These are phyloP conservation scores for Antitype chi DNA, from an alignment of 2,888 invertebrate genomes.

Conservation along the genomic window DNA sequence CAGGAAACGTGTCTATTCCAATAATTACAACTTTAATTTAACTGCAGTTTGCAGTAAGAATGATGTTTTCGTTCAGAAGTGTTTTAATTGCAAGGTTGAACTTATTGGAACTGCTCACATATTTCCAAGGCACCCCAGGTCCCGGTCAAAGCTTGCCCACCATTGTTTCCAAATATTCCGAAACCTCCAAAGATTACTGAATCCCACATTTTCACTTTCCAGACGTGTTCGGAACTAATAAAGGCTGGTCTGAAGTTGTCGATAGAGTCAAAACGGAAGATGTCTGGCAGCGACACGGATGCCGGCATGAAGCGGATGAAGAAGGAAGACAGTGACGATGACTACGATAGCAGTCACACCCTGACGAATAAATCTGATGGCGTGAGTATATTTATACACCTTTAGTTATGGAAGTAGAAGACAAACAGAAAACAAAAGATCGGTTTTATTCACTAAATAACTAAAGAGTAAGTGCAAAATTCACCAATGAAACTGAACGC, in stretches of 20 bases:
- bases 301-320: conserved; percentile 87
- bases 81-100: background rate
- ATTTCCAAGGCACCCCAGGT: background rate
- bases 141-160: background rate
- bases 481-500: too few relatives aligned
- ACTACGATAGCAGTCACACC: conserved; percentile 90
- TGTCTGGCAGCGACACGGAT: conserved; percentile 92
- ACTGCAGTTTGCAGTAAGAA: conserved; percentile 2
- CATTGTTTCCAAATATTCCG: background rate
- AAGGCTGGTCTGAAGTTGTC: conserved; percentile 97
- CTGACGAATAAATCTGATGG: conserved; percentile 90
- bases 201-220: conserved; percentile 76
- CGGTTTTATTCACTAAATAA: too few relatives aligned
- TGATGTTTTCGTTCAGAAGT: background rate
- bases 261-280: conserved; percentile 96
- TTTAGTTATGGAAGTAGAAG: background rate
- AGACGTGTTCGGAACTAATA: conserved; percentile 97
- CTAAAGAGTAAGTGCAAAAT: too few relatives aligned
- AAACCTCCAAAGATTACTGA: conserved; percentile 32
- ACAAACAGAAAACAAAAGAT: background rate
- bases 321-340: conserved; percentile 92
- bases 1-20: conserved; percentile 22
- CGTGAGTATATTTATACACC: conserved; percentile 74
- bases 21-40: conserved; percentile 21
- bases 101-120: background rate